These are phyloP conservation scores for Notodonta ziczac DNA, from an alignment of 2,888 invertebrate genomes.

Conservation along the genomic window DNA sequence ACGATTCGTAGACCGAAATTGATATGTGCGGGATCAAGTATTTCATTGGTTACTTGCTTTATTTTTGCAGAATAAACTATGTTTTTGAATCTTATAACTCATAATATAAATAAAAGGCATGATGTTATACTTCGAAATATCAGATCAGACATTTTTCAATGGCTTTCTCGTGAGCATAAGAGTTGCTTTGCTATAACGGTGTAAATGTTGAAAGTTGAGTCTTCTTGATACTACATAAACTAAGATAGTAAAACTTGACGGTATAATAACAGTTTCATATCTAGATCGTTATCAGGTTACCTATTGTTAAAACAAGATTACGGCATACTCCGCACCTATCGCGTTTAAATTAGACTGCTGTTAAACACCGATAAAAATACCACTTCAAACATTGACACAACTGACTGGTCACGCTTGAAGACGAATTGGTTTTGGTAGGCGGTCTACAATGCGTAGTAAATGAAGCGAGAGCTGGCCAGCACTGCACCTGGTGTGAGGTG, in stretches of 20 bases:
- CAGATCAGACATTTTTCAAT: too few species aligned
- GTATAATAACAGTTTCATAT: not conserved
- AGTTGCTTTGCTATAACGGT: not conserved
- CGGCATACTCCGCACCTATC: not conserved
- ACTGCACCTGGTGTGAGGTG: constrained; percentile 29
- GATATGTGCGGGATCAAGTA: not conserved
- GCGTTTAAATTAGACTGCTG: not conserved
- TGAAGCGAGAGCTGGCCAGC: constrained; percentile 26
- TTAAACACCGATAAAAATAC: not conserved
- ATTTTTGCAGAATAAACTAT: not conserved
- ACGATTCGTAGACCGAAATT: constrained; percentile 11
- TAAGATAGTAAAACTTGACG: not conserved
- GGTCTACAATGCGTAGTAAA: constrained; percentile 15
- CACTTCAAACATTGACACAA: not conserved
- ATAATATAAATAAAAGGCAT: too few species aligned
- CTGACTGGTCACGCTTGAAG: not conserved
- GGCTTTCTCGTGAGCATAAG: not conserved
- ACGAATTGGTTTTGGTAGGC: not conserved
- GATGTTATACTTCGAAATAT: too few species aligned
- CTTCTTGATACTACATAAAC: not conserved
- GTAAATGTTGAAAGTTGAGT: not conserved
- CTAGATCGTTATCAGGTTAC: not conserved
- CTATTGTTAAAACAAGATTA: not conserved
- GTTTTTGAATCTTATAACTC: too few species aligned
- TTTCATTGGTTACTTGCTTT: not conserved